Conservation (phyloP, 2,888 invertebrate species). For the Macrophya alboannulata region DNA sequence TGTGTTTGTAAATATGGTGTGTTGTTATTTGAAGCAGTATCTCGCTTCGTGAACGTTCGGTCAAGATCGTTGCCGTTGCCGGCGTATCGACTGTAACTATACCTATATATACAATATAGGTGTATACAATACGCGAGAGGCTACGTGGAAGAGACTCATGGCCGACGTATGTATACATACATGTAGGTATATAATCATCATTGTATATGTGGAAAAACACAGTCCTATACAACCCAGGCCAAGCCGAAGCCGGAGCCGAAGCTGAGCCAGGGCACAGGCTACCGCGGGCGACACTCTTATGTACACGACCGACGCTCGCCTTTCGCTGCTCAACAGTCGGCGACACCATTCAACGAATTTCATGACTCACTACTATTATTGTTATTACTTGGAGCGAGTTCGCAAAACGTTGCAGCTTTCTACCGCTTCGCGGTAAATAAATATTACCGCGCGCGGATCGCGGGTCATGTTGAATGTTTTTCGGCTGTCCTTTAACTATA, state of each 20-base stretch:
- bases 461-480: constrained; percentile 32
- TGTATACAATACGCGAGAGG: constrained; percentile 60
- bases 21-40: constrained; percentile 65
- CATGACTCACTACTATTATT: constrained; percentile 57
- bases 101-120: constrained; percentile 33
- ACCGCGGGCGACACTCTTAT: constrained; percentile 47
- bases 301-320: constrained; percentile 49
- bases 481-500: not conserved
- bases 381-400: constrained; percentile 49
- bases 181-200: constrained; percentile 7
- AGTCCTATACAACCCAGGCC: not conserved
- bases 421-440: constrained; percentile 53
- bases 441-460: constrained; percentile 35
- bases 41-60: constrained; percentile 71
- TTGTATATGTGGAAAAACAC: constrained; percentile 10
- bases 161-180: constrained; percentile 42
- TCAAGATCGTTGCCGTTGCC: constrained; percentile 68
- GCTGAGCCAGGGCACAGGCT: constrained; percentile 37
- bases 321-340: constrained; percentile 53
- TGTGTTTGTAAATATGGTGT: constrained; percentile 77
- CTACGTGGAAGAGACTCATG: constrained; percentile 60
- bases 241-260: constrained; percentile 9
- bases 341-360: constrained; percentile 56
- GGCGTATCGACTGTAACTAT: constrained; percentile 53
- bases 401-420: constrained; percentile 53